These are phyloP conservation scores for Tetrao urogallus DNA, from an alignment of 2,113 vertebrate species.

Conservation along the genomic window DNA sequence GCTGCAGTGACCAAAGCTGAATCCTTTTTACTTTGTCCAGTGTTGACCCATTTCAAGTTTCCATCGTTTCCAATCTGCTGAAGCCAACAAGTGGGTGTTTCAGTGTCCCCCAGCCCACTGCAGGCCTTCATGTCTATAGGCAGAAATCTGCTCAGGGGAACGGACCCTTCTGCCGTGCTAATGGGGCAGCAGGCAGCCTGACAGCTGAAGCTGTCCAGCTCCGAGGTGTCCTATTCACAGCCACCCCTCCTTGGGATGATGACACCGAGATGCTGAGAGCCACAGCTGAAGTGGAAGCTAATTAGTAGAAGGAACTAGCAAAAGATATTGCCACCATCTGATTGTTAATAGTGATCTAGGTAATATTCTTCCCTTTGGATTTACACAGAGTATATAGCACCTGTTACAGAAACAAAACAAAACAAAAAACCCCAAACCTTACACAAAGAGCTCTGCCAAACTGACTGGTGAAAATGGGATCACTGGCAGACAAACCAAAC, in stretches of 20 bases:
- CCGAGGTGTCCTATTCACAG: slow-evolving; percentile 48
- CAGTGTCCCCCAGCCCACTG: background rate
- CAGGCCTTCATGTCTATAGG: slow-evolving; percentile 52
- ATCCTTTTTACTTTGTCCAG: slow-evolving; percentile 75
- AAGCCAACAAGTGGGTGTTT: slow-evolving; percentile 12
- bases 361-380: slow-evolving; percentile 65
- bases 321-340: slow-evolving; percentile 69
- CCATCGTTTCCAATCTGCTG: slow-evolving; percentile 47
- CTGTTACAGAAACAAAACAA: slow-evolving; percentile 55
- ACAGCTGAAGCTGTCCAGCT: slow-evolving; percentile 15
- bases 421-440: slow-evolving; percentile 9
- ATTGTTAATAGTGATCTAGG: slow-evolving; percentile 49
- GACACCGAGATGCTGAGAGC: slow-evolving; percentile 61
- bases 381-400: slow-evolving; percentile 78
- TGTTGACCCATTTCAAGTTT: slow-evolving; percentile 78
- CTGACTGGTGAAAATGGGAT: slow-evolving; percentile 57
- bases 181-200: no score
- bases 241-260: slow-evolving; percentile 35
- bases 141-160: slow-evolving; percentile 39
- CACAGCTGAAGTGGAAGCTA: slow-evolving; percentile 45
- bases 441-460: slow-evolving; percentile 60
- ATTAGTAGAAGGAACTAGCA: slow-evolving; percentile 54
- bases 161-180: no score
- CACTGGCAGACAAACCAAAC: slow-evolving; percentile 42
- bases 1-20: slow-evolving; percentile 71